Percentiles rank a stretch among this genome's conserved stretches.
These are phyloP conservation scores for Chymomyza caudatula DNA, from an alignment of 2,888 invertebrate species.

Conservation along the genomic window DNA sequence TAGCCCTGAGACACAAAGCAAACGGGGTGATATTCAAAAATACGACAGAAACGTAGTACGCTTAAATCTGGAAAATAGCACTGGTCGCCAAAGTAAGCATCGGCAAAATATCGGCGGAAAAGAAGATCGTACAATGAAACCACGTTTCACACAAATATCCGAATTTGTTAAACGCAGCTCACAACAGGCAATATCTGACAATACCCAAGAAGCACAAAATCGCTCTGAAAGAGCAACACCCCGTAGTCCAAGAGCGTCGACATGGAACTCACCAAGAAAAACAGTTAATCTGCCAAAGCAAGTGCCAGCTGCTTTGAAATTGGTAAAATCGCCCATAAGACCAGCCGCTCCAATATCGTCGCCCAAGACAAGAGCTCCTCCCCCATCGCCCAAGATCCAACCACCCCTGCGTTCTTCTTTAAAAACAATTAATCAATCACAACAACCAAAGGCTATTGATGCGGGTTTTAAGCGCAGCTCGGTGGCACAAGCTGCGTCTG, in stretches of 20 bases:
- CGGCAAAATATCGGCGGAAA: too few species aligned
- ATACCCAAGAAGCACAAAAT: not conserved
- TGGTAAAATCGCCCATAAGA: conserved; percentile 29
- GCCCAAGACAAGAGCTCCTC: not conserved
- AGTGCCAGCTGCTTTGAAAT: too few species aligned
- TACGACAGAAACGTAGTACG: conserved; percentile 29
- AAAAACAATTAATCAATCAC: not conserved
- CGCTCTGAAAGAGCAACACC: conserved; percentile 13
- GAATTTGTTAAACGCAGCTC: conserved; percentile 56
- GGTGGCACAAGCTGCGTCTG: not conserved
- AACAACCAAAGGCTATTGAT: conserved; percentile 43
- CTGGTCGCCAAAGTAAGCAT: too few species aligned
- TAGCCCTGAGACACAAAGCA: too few species aligned
- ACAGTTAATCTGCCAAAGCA: not conserved
- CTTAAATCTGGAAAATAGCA: conserved; percentile 34
- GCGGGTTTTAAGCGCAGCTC: conserved; percentile 23
- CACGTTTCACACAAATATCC: conserved; percentile 70
- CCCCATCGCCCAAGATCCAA: conserved; percentile 2
- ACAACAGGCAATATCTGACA: conserved; percentile 1
- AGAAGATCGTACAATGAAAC: conserved; percentile 16
- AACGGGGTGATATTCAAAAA: too few species aligned
- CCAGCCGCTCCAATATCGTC: not conserved
- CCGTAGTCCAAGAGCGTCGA: not conserved
- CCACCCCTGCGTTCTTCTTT: conserved; percentile 10
- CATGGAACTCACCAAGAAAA: conserved; percentile 9